Conservation (phyloP, 2,113 vertebrate genomes). For the Zingel zingel region DNA sequence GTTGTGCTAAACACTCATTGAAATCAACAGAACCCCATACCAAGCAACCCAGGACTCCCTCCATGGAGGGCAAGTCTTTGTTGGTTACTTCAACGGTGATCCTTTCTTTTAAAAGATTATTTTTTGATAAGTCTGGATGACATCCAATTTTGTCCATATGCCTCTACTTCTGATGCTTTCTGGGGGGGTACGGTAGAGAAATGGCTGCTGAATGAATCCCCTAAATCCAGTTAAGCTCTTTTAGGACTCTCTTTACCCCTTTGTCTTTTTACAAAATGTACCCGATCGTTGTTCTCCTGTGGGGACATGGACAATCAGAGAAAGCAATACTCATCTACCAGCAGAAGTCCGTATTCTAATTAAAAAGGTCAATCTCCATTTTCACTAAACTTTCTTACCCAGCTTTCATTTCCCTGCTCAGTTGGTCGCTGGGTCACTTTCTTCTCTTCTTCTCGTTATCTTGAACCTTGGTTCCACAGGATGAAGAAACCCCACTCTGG, state of each 20-base stretch:
- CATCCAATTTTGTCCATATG: neutral
- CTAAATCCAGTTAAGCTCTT: neutral
- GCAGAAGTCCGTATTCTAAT: neutral
- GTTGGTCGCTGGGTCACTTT: neutral
- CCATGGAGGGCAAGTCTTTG: neutral
- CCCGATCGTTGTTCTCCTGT: neutral
- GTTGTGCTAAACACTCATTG: neutral
- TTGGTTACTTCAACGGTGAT: neutral
- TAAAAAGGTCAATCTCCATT: neutral
- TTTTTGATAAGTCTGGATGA: neutral
- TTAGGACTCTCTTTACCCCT: neutral
- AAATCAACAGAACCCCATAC: neutral
- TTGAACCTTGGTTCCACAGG: neutral
- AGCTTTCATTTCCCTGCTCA: neutral
- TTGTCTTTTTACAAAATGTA: neutral
- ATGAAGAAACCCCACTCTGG: neutral
- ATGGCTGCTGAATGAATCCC: neutral
- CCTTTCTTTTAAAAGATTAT: neutral
- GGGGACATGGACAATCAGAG: neutral
- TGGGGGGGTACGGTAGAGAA: neutral
- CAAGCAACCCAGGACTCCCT: neutral
- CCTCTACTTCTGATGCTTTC: neutral
- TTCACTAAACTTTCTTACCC: neutral
- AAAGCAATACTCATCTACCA: slow-evolving; percentile 12
- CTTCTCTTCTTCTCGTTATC: neutral